Conservation (phyloP, 53 echinoderm and acorn worm genomes). For the Henricia sp. region DNA sequence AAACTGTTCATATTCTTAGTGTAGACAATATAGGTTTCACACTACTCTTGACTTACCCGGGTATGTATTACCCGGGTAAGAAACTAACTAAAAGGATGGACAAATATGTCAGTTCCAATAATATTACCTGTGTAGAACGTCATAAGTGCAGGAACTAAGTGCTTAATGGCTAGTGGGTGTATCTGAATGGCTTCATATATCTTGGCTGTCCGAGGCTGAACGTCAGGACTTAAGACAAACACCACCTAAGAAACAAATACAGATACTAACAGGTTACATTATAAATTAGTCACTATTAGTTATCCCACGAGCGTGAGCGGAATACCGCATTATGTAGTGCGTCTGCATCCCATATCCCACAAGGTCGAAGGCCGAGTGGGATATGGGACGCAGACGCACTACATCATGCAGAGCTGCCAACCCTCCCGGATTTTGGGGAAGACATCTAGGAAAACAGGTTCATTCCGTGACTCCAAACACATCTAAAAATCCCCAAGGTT, state of each 20-base stretch:
- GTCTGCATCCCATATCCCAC: too few species aligned
- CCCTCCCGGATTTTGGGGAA: too few species aligned
- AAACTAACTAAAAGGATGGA: background rate
- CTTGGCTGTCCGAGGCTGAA: conserved; percentile 87
- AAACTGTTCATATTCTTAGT: background rate
- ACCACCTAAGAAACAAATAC: conserved; percentile 67
- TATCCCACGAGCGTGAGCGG: too few species aligned
- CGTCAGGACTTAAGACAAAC: conserved; percentile 95
- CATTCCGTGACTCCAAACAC: too few species aligned
- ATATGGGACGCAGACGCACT: too few species aligned
- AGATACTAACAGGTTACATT: too few species aligned
- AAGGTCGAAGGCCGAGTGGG: too few species aligned
- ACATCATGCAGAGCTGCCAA: too few species aligned
- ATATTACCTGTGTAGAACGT: conserved; percentile 91
- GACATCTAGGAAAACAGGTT: too few species aligned
- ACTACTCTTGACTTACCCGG: background rate
- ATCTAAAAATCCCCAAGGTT: too few species aligned
- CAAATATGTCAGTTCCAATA: background rate
- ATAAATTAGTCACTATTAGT: too few species aligned
- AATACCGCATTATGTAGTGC: too few species aligned
- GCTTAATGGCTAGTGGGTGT: conserved; percentile 80
- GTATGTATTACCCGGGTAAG: background rate
- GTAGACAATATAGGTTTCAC: background rate
- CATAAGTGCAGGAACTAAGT: conserved; percentile 95
- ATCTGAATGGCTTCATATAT: conserved; percentile 84